A percentile compares a stretch with the other conserved stretches of the same genome.
phyloP scores from a whole-genome alignment of 1,140 invertebrate species.

The Atta cephalotes region DNA sequence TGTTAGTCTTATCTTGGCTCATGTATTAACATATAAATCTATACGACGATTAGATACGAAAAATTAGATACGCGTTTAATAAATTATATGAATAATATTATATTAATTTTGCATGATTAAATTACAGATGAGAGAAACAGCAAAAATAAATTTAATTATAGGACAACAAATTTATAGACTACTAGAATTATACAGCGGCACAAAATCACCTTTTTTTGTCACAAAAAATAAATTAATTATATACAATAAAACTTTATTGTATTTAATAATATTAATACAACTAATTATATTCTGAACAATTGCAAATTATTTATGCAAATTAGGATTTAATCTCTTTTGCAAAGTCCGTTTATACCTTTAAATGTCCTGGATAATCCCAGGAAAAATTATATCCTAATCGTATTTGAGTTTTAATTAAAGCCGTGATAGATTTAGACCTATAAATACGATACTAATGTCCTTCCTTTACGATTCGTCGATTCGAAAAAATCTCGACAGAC shows the following conservation, averaged over 20 bases:
- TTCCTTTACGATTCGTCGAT: constrained; percentile 2
- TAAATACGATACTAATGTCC: background rate
- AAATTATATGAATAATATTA: background rate
- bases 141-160: background rate
- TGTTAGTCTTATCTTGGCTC: constrained; percentile 1
- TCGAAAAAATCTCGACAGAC: constrained; percentile 58
- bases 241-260: background rate
- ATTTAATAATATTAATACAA: background rate
- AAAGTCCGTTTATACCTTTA: background rate
- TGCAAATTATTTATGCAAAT: background rate
- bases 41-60: constrained; percentile 15
- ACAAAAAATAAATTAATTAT: background rate
- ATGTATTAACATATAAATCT: background rate
- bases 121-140: background rate
- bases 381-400: constrained; percentile 24
- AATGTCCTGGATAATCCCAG: too few species aligned
- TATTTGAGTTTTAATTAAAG: constrained; percentile 16
- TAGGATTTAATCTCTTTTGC: constrained; percentile 25
- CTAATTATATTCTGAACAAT: background rate
- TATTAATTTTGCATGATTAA: constrained; percentile 11
- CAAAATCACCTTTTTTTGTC: background rate
- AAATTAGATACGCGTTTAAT: background rate
- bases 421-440: background rate
- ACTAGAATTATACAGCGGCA: too few species aligned
- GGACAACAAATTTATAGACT: background rate